Evolutionary conservation across 2,888 invertebrate species (phyloP).

Genomic region (Dicranocentrus wangi): DNA sequence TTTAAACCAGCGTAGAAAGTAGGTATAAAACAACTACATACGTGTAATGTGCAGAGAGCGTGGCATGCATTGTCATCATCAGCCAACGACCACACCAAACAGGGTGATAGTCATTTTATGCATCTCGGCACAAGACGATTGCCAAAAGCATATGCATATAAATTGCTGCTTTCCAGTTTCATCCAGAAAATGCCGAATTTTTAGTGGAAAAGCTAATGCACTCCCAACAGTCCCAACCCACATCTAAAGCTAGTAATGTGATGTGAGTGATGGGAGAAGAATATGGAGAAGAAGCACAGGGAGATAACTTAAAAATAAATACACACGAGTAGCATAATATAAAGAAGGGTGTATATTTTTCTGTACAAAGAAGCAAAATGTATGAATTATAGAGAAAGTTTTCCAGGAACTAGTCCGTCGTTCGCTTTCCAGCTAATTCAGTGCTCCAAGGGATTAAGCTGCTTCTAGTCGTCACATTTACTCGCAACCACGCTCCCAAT

Average conservation of each 20-base stretch:
- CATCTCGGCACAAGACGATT: conserved; percentile 20
- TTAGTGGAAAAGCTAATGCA: no score
- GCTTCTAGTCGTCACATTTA: neutral
- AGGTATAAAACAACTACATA: conserved; percentile 42
- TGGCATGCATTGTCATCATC: conserved; percentile 47
- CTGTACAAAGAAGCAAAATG: neutral
- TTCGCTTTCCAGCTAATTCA: no score
- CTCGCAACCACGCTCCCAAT: no score
- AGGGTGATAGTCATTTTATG: conserved; percentile 49
- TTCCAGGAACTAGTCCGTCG: neutral
- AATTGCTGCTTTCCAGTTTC: conserved; percentile 14
- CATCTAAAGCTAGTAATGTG: no score
- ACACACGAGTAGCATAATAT: neutral
- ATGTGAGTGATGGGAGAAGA: no score
- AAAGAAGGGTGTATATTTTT: no score
- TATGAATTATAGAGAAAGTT: conserved; percentile 9
- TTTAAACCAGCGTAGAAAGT: no score
- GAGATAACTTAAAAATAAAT: neutral
- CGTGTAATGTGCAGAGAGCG: conserved; percentile 53
- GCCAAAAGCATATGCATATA: conserved; percentile 7
- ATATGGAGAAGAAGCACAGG: neutral
- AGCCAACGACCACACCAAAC: conserved; percentile 8
- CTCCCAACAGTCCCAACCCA: no score
- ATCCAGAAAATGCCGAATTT: conserved; percentile 8
- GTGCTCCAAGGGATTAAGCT: neutral